Evolutionary conservation across 1,140 invertebrate species (phyloP), one percentile per base, ranked within the genome.

Genomic region (Lasioglossum albipes): DNA sequence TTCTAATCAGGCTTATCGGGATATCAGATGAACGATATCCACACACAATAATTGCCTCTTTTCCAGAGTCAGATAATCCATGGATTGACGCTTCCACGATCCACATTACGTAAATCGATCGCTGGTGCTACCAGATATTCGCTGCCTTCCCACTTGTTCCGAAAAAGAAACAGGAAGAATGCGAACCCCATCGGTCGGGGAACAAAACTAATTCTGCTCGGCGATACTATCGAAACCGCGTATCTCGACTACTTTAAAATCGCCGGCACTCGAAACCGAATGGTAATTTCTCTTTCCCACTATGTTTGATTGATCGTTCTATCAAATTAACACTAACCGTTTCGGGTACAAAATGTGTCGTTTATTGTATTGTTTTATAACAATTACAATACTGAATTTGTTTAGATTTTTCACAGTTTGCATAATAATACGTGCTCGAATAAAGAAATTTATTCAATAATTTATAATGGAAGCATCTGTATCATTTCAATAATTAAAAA

Each of bases 41-140:
- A 61, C 65, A 59, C 61, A 76, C 84, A 85, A 90, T 91, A 89
- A 89, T 88, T 88, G 83, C 74, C 75, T 76, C 75, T 71, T 77
- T 88, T 82, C 68, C 68, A 76, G 76, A 61, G 75, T 61, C n/a
- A 90, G 87, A 88, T 91, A 90, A 90, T 90, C 89, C 89, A 75
- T 71, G 79, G 87, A 91, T 91, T 83, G 82, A 88, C 82, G 83
- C 79, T 42, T 82, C 61, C 72, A 68, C 82, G 81, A 88, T 84
- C 83, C 83, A n/a, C 20, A 71, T 79, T 79, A 79, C 71, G 71
- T 79, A 74, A 79, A 79, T 74, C 64, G 54, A 20, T 77, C 36
- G 57, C n/a, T 41, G 20, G 10, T n/a, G 45, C 9, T 71, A 36
- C 68, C 59, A 72, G 42, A 71, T 64, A 68, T 72, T 41, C 16